phyloP scores from a whole-genome alignment of 2,888 invertebrate species.

The Aphidoletes aphidimyza region DNA sequence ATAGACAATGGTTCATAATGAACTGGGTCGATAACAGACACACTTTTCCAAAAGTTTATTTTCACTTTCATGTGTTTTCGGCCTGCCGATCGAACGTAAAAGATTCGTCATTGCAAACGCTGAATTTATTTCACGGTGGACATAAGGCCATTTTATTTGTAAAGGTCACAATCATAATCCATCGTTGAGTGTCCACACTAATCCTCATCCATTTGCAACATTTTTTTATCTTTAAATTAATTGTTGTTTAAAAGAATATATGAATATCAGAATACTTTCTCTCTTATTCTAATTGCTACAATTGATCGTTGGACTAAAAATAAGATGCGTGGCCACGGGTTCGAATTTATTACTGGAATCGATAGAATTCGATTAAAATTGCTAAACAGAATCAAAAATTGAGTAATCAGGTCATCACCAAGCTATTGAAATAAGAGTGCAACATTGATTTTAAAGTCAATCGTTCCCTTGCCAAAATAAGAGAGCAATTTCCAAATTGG shows the following conservation, averaged over 20 bases:
- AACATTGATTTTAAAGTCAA: too few relatives aligned
- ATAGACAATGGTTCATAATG: too few relatives aligned
- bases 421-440: too few relatives aligned
- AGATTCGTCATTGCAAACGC: neutral
- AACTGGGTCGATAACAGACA: too few relatives aligned
- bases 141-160: neutral
- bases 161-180: too few relatives aligned
- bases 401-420: too few relatives aligned
- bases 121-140: neutral
- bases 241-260: constrained; percentile 23
- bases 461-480: too few relatives aligned
- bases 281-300: constrained; percentile 17
- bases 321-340: constrained; percentile 14
- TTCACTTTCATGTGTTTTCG: neutral
- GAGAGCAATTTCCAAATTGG: too few relatives aligned
- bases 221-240: neutral
- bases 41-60: too few relatives aligned
- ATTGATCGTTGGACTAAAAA: neutral
- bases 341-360: neutral
- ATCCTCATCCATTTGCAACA: neutral
- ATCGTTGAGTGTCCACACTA: neutral
- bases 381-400: too few relatives aligned
- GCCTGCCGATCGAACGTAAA: neutral
- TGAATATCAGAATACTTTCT: constrained; percentile 41
- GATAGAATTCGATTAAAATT: neutral